Conservation (phyloP, 2,888 invertebrate species). For the Eupelmus urozonus region DNA sequence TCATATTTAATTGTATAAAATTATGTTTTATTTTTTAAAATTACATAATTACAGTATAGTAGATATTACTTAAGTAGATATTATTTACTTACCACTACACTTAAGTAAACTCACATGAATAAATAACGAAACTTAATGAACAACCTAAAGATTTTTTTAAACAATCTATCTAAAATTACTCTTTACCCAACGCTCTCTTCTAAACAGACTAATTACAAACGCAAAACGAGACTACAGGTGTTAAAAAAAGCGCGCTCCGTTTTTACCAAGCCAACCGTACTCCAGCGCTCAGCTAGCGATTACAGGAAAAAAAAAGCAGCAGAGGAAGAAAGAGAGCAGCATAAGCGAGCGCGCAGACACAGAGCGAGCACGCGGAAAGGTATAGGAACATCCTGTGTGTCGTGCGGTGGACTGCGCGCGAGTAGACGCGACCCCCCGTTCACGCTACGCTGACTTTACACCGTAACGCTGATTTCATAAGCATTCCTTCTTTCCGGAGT, state of each 20-base stretch:
- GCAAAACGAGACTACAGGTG: conserved; percentile 60
- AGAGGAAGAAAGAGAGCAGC: conserved; percentile 12
- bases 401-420: neutral
- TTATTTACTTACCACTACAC: too few relatives aligned
- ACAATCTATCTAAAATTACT: too few relatives aligned
- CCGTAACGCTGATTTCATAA: conserved; percentile 73
- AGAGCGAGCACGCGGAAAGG: conserved; percentile 70
- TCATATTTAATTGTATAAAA: too few relatives aligned
- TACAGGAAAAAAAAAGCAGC: conserved; percentile 29
- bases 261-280: conserved; percentile 42
- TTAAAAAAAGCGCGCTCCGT: conserved; percentile 53
- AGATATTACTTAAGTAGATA: too few relatives aligned
- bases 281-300: conserved; percentile 56
- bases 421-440: conserved; percentile 64
- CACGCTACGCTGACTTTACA: conserved; percentile 71
- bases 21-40: too few relatives aligned
- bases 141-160: too few relatives aligned
- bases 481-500: conserved; percentile 66
- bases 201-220: neutral
- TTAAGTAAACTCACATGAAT: too few relatives aligned
- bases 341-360: neutral
- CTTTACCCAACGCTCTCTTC: too few relatives aligned
- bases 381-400: conserved; percentile 69
- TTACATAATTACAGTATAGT: too few relatives aligned
- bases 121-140: too few relatives aligned